Percentiles rank a stretch among this genome's conserved stretches.
Evolutionary conservation across 2,888 invertebrate species (phyloP).

Genomic region (Cacoxenus indagator): DNA sequence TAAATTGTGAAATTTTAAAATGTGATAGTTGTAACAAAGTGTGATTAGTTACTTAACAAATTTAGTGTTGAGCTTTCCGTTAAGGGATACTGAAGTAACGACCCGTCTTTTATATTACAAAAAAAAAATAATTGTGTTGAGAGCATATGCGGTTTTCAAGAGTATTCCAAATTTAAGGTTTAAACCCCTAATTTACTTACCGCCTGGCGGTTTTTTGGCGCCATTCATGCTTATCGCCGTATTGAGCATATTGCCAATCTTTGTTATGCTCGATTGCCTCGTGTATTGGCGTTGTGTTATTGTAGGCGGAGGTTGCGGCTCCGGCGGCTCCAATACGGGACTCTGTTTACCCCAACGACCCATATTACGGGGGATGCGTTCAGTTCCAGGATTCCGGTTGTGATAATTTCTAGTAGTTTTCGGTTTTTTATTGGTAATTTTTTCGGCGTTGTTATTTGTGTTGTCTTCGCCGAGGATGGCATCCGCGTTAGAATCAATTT

Average conservation of each 20-base stretch:
- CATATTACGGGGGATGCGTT: constrained; percentile 46
- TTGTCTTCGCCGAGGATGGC: not conserved
- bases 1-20: too few species aligned
- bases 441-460: not conserved
- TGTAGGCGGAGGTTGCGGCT: constrained; percentile 64
- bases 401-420: not conserved
- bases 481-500: constrained; percentile 9
- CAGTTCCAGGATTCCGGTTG: constrained; percentile 26
- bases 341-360: constrained; percentile 70
- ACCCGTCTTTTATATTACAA: too few species aligned
- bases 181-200: constrained; percentile 49
- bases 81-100: too few species aligned
- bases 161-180: constrained; percentile 1
- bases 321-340: constrained; percentile 68
- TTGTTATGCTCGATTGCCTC: constrained; percentile 76
- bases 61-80: too few species aligned
- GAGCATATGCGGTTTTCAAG: too few species aligned
- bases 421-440: not conserved
- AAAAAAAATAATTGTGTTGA: too few species aligned
- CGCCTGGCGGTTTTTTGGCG: constrained; percentile 59
- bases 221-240: constrained; percentile 73
- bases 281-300: constrained; percentile 71
- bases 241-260: constrained; percentile 76
- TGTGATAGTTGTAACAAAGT: too few species aligned
- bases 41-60: too few species aligned